Conservation (phyloP, 2,888 invertebrate genomes). For the Nemurella pictetii region DNA sequence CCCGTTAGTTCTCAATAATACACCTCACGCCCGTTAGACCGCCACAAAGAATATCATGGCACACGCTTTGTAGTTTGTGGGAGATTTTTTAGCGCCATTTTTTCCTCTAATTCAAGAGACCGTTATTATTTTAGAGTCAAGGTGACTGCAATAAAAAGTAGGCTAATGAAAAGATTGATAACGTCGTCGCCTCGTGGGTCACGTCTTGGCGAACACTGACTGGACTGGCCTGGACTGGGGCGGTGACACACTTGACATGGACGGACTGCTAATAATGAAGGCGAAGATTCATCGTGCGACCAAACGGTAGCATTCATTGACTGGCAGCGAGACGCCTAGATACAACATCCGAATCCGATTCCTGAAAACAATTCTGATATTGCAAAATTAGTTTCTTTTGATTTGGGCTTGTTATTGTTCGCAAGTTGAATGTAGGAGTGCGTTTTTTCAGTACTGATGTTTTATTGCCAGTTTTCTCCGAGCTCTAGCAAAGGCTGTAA, state of each 20-base stretch:
- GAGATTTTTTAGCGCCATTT: conserved; percentile 18
- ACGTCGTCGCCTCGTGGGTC: background rate
- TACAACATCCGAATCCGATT: too few species aligned
- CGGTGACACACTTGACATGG: background rate
- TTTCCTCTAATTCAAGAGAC: conserved; percentile 10
- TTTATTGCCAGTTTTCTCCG: too few species aligned
- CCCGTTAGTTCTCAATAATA: conserved; percentile 17
- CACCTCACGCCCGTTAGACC: conserved; percentile 8
- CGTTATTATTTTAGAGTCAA: conserved; percentile 20
- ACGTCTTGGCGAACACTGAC: conserved; percentile 9
- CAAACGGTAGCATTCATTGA: background rate
- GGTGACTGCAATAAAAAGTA: conserved; percentile 26
- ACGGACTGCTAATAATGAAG: background rate
- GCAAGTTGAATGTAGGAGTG: too few species aligned
- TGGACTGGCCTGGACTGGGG: too few species aligned
- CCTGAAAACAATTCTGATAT: too few species aligned
- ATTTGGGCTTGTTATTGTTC: too few species aligned
- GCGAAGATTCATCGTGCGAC: background rate
- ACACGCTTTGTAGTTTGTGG: conserved; percentile 1
- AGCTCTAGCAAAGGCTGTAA: too few species aligned
- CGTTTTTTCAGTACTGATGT: too few species aligned
- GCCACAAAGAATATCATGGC: background rate
- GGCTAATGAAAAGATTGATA: conserved; percentile 29
- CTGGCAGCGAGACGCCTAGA: too few species aligned
- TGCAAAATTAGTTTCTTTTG: too few species aligned